Conservation (phyloP, 2,113 vertebrate species). For the Sakesphorus luctuosus region DNA sequence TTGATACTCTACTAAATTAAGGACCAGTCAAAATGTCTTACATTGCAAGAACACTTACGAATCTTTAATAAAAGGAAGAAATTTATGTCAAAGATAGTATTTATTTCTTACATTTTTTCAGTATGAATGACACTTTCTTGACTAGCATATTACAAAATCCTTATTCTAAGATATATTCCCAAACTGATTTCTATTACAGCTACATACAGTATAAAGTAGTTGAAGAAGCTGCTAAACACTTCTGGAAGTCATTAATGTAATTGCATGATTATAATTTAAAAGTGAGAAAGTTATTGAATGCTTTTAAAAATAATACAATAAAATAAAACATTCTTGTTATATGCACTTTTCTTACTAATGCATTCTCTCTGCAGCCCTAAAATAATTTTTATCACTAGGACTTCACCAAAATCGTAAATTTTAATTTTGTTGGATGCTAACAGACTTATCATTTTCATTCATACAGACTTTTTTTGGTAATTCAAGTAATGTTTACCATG, state of each 20-base stretch:
- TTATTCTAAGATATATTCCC: background rate
- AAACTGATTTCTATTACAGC: background rate
- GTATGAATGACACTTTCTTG: background rate
- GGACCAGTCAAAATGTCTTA: background rate
- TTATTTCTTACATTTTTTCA: background rate
- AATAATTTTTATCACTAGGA: background rate
- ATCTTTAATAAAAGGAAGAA: background rate
- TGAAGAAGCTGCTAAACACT: background rate
- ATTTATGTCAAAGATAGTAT: background rate
- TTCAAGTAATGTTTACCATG: background rate
- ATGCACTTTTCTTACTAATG: background rate
- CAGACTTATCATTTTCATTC: background rate
- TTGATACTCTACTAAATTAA: background rate
- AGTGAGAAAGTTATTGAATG: background rate
- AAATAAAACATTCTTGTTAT: background rate
- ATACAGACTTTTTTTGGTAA: background rate
- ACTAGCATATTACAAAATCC: background rate
- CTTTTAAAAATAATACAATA: background rate
- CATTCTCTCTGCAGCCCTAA: background rate
- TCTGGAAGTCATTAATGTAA: background rate
- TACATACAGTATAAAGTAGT: background rate
- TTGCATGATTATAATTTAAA: background rate
- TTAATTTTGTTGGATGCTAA: background rate
- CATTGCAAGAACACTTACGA: background rate
- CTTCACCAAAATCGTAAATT: background rate